Base-by-base conservation (phyloP, 2,888 invertebrate genomes). In the Rhimphoctona megacephalus region DNA sequence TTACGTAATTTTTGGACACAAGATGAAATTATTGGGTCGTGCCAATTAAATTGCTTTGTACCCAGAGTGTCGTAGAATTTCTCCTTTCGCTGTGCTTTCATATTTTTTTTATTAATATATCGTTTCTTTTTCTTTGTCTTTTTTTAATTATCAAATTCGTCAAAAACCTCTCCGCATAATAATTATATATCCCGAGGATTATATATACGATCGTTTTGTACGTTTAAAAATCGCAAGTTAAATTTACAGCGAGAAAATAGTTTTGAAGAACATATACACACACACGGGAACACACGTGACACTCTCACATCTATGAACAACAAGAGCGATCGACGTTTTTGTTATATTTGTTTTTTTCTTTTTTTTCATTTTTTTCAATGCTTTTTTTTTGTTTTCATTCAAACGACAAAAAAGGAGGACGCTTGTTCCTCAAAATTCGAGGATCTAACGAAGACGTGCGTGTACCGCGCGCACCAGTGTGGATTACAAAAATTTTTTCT, bases 401-500 rank as follows among this genome's bases (percentile, higher is more conserved):
- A 84, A 81, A 69, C 77, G 83, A 86, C 67, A 78, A 85, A 81
- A 74, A 77, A 81, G 70, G 83, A 73, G 83, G 80, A 70, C 72
- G 57, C 76, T 74, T 69, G 57, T 80, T 74, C 66, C 76, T 61
- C 67, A 69, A 22, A 84, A 36, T 19, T 73, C 70, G 70, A 83
- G 76, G 79, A 69, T 25, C 80, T 69, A 83, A 81, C 81, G 83
- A 73, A 85, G 80, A 69, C 83, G 87, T 88, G 88, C 87, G 84
- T 87, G 85, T 85, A 85, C 90, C 90, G 89, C 90, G 89, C 43
- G 43, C 43, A 43, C 43, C 43, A 43, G 43, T 43, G 88, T 88
- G 87, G 88, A 88, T 90, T 90, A 91, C 89, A 91, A 90, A 90
- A 90, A 89, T 88, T 86, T 89, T 88, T 87, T 88, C 90, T 91